Evolutionary conservation across 2,797 vertebrate genomes (phyloP).

Genomic region (Dermochelys coriacea): DNA sequence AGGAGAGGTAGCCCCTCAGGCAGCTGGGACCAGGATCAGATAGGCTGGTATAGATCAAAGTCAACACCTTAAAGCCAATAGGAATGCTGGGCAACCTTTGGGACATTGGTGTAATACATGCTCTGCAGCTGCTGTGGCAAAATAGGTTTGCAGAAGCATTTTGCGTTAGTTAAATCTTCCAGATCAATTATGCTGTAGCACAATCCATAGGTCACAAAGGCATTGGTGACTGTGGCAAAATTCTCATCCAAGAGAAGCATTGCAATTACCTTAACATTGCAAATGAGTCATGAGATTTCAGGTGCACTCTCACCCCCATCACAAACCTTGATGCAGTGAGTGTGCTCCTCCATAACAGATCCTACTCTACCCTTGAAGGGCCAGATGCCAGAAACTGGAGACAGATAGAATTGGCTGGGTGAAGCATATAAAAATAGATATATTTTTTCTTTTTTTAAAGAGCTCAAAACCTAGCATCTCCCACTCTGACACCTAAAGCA

Average conservation of each 20-base stretch:
- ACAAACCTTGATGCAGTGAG: background rate
- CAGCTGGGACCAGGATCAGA: background rate
- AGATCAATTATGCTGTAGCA: background rate
- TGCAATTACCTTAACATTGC: background rate
- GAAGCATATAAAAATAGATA: background rate
- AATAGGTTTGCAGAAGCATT: slow-evolving; percentile 3
- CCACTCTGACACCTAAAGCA: background rate
- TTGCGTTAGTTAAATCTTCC: background rate
- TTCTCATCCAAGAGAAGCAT: background rate
- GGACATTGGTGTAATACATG: slow-evolving; percentile 10
- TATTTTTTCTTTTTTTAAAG: background rate
- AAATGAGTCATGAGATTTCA: fast-evolving
- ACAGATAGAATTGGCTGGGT: background rate
- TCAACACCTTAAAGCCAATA: background rate
- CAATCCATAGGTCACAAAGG: background rate
- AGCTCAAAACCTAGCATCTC: background rate
- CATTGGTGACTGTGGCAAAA: background rate
- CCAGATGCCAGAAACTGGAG: background rate
- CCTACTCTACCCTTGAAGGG: background rate
- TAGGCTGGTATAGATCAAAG: background rate
- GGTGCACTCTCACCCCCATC: background rate
- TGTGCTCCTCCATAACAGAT: background rate
- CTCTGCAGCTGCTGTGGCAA: background rate
- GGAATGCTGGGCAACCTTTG: background rate
- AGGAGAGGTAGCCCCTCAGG: slow-evolving; percentile 5